Percentiles rank a stretch among this genome's conserved stretches.
Conservation (phyloP, 1,140 invertebrate genomes). For the Panulirus ornatus region DNA sequence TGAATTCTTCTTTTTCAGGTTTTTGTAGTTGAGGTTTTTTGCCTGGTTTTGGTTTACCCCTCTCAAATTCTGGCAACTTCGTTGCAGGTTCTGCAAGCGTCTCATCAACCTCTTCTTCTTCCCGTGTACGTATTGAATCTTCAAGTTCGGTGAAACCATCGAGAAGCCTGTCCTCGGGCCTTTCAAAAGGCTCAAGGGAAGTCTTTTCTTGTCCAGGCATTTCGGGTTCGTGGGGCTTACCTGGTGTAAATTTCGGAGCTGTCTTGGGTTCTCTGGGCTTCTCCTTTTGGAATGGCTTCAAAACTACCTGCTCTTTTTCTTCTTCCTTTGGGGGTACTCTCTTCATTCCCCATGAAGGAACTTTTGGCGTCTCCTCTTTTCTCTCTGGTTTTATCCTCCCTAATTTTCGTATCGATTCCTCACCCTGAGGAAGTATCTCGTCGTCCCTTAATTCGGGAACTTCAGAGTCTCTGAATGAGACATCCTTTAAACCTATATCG, state of each 20-base stretch:
- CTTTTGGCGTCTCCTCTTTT: slow-evolving; percentile 7
- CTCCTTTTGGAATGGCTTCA: slow-evolving; percentile 76
- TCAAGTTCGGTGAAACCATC: slow-evolving; percentile 18
- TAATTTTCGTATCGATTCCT: slow-evolving; percentile 25
- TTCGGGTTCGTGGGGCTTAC: slow-evolving; percentile 74
- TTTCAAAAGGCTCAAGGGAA: background rate
- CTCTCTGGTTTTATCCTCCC: slow-evolving; percentile 29
- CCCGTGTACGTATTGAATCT: background rate
- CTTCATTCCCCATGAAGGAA: slow-evolving; percentile 40
- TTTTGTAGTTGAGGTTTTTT: background rate
- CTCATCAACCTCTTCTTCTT: slow-evolving; percentile 28
- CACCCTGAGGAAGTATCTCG: background rate
- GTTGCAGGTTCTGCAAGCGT: background rate
- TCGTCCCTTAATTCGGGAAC: slow-evolving; percentile 5
- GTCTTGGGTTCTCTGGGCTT: slow-evolving; percentile 72
- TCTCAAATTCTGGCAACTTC: background rate
- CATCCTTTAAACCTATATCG: background rate
- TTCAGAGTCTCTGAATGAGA: background rate
- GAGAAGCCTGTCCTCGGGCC: background rate
- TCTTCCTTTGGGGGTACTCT: slow-evolving; percentile 40
- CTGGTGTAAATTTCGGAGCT: slow-evolving; percentile 78
- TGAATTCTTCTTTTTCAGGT: slow-evolving; percentile 56
- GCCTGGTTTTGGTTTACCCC: slow-evolving; percentile 16
- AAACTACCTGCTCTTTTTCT: background rate
- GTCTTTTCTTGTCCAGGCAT: background rate